phyloP scores from a whole-genome alignment of 1,140 invertebrate genomes.

The Cotesia chilonis region DNA sequence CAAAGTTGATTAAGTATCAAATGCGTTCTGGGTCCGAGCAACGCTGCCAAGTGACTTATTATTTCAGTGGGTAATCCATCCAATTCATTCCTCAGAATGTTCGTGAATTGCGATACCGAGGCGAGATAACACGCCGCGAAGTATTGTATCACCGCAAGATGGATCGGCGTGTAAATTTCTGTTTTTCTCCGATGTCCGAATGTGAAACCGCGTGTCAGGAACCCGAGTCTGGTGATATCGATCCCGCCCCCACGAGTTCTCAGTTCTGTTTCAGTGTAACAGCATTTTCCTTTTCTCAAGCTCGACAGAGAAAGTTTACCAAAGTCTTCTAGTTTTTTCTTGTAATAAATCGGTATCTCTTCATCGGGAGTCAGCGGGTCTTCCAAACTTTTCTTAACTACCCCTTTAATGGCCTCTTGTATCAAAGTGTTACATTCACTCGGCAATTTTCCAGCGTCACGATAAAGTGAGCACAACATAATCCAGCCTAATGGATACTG shows the following conservation, averaged over 20 bases:
- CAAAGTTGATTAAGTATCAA: conserved; percentile 64
- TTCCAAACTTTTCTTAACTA: conserved; percentile 59
- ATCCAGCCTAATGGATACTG: conserved; percentile 69
- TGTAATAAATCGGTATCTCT: conserved; percentile 63
- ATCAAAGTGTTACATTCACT: conserved; percentile 57
- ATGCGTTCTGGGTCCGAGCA: conserved; percentile 64
- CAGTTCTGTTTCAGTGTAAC: conserved; percentile 64
- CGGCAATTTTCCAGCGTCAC: conserved; percentile 54
- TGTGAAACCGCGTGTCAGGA: conserved; percentile 58
- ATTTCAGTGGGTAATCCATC: conserved; percentile 64
- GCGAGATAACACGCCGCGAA: conserved; percentile 68
- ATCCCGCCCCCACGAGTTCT: conserved; percentile 54
- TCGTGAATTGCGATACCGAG: conserved; percentile 66
- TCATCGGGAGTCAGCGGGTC: conserved; percentile 49
- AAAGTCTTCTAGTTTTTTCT: conserved; percentile 65
- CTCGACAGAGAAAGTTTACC: conserved; percentile 63
- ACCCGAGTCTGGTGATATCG: conserved; percentile 62
- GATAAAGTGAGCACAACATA: conserved; percentile 65
- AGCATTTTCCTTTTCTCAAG: conserved; percentile 61
- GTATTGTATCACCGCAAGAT: conserved; percentile 65
- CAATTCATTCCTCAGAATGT: conserved; percentile 65
- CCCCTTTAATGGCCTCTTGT: conserved; percentile 61
- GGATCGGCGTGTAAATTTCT: conserved; percentile 64
- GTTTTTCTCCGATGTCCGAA: conserved; percentile 56
- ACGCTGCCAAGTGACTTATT: conserved; percentile 64